Base-by-base conservation (phyloP, 2,797 vertebrate species). In the Hozukius guyotensis region DNA sequence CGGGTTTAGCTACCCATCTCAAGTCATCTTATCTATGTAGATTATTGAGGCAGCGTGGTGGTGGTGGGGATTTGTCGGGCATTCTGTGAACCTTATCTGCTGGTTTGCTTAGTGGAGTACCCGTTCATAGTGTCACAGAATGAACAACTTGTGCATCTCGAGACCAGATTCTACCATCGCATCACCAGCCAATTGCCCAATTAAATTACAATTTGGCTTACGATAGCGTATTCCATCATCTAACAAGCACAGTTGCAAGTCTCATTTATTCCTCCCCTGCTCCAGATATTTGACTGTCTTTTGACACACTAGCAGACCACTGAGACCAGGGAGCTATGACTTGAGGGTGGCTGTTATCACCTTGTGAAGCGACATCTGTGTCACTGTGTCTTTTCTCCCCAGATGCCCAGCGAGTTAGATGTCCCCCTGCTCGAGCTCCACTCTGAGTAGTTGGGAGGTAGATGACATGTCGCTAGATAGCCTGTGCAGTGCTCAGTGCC, bases 401-500 rank as follows among this genome's bases (percentile, higher is more conserved):
- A 60, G 85, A 92, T 89, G 85, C 78, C 68, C 69, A 76, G 77
- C 20, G 12, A 88, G 87, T 87, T 88, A 74, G 75, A 83, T 86
- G 85, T 87, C 84, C 81, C 53, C 56, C 74, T 34, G 32, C 68
- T 80, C 25, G 22, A 64, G 83, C 72, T 75, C 59, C 59, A 67
- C 76, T 82, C 75, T 46, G 70, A 81, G 86, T 87, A 82, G 88
- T 87, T 82, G 71, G 82, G 89, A 91, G 78, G 83, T 87, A 75
- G 88, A 86, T 87, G 85, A 87, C 90, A 92, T 90, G 93, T 91
- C 38, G 68, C 80, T 80, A 76, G 84, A 89, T 79, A 82, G 89
- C 87, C 85, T 78, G 87, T 77, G 84, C 78, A 57, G 81, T 80
- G 84, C 90, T 93, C 89, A 62, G 71, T 92, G 89, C 89, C 82